phyloP scores from a whole-genome alignment of 2,888 invertebrate genomes.

The Netelia fuscicornis region DNA sequence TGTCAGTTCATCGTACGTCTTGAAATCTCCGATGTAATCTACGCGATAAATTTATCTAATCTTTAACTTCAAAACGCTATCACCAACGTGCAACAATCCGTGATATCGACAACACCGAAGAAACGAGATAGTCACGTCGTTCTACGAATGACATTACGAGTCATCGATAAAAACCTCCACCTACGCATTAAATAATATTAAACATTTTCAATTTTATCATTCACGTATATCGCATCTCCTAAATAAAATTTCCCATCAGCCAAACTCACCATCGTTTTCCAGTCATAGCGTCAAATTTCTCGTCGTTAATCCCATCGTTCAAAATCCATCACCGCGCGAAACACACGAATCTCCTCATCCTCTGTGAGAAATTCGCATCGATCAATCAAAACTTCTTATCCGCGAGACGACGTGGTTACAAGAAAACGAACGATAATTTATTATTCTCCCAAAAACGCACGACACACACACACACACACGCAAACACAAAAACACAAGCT shows the following conservation, averaged over 20 bases:
- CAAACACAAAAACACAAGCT: background rate
- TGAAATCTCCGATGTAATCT: background rate
- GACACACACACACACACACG: background rate
- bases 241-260: too few species aligned
- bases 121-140: background rate
- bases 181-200: too few species aligned
- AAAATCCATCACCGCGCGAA: background rate
- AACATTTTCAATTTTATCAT: too few species aligned
- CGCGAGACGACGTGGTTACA: background rate
- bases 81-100: background rate
- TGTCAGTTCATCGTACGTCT: background rate
- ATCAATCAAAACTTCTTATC: background rate
- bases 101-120: background rate
- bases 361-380: background rate
- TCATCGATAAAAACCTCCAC: background rate
- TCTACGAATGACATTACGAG: background rate
- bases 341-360: background rate
- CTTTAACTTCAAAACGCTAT: background rate
- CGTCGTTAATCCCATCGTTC: background rate
- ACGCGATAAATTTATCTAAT: slow-evolving; percentile 36
- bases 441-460: background rate
- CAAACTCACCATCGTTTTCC: slow-evolving; percentile 43
- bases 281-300: slow-evolving; percentile 13
- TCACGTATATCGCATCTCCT: too few species aligned
- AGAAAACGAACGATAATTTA: background rate